Evolutionary conservation across 2,113 vertebrate genomes (phyloP), one percentile per base, ranked within the genome.

Genomic region (Corvus hawaiiensis): DNA sequence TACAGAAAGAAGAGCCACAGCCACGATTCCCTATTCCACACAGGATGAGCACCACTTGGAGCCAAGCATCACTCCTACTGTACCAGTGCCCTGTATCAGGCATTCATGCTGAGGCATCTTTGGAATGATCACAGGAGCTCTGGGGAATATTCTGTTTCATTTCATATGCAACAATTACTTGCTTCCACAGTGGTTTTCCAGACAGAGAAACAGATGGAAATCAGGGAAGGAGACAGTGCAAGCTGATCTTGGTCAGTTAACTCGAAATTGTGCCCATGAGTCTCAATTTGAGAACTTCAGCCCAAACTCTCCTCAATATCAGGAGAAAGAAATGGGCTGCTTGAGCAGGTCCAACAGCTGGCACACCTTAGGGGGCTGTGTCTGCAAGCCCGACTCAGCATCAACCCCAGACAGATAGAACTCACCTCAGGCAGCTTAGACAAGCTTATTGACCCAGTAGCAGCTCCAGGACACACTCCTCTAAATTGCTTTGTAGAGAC

Each of bases 221-320:
- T 54, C 17, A 37, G 13, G 3, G 22, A 81, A 77, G 5, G 23
- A 80, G 73, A 49, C 8, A 62, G 7, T 13, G 22, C 37, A 49
- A 35, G 23, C 4, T 41, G 6, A 64, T 61, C 4, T 74, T 66
- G 6, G 10, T 44, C 30, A 32, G 2, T 48, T 91, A 49, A 67
- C 4, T 46, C 52, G 76, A 67, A 48, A 39, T 21, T 33, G 4
- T 6, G 4, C 11, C 32, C 1, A 0, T 1, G 1, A 56, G 13
- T 54, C 24, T 76, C 44, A 69, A 16, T 27, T 12, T 67, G 13
- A 84, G 24, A 46, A 13, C 22, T 77, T 76, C 44, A 77, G 37
- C 5, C 26, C 18, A 73, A 68, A 26, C 14, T 35, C 21, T 55
- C 32, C 20, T 22, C 54, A 64, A 9, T 3, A 52, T 7, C 21